A percentile compares a stretch with the other conserved stretches of the same genome.
Conservation (phyloP, 2,888 invertebrate species). For the Machimus rusticus region DNA sequence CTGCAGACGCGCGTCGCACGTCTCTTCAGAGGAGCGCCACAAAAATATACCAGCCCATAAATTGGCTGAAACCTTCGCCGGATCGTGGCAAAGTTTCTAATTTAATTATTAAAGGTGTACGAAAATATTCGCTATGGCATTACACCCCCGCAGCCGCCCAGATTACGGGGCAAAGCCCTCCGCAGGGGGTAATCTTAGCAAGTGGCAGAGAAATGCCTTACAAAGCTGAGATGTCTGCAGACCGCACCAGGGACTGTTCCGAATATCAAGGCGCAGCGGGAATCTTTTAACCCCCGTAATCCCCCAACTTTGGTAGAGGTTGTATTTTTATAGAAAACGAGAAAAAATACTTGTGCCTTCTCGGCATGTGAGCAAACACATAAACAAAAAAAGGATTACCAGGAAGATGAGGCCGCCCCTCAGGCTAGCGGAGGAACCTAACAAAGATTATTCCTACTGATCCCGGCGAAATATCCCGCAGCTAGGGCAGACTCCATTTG, state of each 20-base stretch:
- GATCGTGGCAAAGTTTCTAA: background rate
- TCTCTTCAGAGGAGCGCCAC: background rate
- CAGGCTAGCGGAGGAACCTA: conserved; percentile 13
- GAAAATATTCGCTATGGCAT: background rate
- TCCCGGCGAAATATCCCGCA: conserved; percentile 6
- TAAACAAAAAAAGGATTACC: conserved; percentile 40
- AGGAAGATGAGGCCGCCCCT: background rate
- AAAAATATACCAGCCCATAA: background rate
- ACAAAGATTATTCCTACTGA: conserved; percentile 46
- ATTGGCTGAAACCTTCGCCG: background rate
- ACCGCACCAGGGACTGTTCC: background rate
- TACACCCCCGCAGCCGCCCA: background rate
- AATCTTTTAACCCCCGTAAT: conserved; percentile 44
- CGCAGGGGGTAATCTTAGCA: conserved; percentile 34
- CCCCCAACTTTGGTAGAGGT: conserved; percentile 38
- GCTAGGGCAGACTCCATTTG: conserved; percentile 8
- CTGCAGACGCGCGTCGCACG: background rate
- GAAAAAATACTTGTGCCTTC: conserved; percentile 13
- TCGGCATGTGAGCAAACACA: conserved; percentile 29
- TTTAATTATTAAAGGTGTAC: conserved; percentile 35
- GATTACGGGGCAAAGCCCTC: conserved; percentile 30
- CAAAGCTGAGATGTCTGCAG: conserved; percentile 21
- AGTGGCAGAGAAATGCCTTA: conserved; percentile 37
- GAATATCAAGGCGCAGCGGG: conserved; percentile 42
- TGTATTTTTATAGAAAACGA: conserved; percentile 29